A percentile compares a stretch with the other conserved stretches of the same genome.
phyloP scores from a whole-genome alignment of 2,113 vertebrate species.

The Limnothrissa miodon region DNA sequence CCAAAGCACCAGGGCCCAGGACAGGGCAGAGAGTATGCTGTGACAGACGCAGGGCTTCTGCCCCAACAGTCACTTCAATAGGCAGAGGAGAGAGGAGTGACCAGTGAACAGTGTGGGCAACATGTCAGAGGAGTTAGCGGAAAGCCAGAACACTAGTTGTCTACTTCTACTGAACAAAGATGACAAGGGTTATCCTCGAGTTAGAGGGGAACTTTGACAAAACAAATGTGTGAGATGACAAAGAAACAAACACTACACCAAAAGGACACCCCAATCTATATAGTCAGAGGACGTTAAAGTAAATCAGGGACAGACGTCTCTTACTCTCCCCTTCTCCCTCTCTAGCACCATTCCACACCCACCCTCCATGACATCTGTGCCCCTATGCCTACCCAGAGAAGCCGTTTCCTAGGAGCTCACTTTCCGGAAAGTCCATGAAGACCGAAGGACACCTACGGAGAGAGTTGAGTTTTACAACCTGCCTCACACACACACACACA shows the following conservation, averaged over 20 bases:
- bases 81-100: no score
- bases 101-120: no score
- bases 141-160: neutral
- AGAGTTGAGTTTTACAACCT: slow-evolving; percentile 72
- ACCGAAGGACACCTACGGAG: slow-evolving; percentile 79
- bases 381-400: slow-evolving; percentile 75
- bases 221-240: neutral
- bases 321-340: slow-evolving; percentile 17
- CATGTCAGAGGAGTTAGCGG: neutral
- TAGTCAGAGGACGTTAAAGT: neutral
- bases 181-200: neutral
- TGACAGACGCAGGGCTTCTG: neutral
- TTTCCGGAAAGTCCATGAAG: slow-evolving; percentile 81
- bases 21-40: neutral
- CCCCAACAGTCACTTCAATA: no score
- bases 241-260: neutral
- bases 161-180: neutral
- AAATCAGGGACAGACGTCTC: neutral
- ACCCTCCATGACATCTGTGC: slow-evolving; percentile 57
- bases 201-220: neutral
- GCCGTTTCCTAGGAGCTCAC: slow-evolving; percentile 77
- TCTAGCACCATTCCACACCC: slow-evolving; percentile 46
- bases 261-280: neutral
- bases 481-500: slow-evolving; percentile 51
- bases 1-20: neutral